Percentiles rank a stretch among this genome's conserved stretches.
Conservation (phyloP, 2,113 vertebrate genomes). For the Synodontis membranacea region DNA sequence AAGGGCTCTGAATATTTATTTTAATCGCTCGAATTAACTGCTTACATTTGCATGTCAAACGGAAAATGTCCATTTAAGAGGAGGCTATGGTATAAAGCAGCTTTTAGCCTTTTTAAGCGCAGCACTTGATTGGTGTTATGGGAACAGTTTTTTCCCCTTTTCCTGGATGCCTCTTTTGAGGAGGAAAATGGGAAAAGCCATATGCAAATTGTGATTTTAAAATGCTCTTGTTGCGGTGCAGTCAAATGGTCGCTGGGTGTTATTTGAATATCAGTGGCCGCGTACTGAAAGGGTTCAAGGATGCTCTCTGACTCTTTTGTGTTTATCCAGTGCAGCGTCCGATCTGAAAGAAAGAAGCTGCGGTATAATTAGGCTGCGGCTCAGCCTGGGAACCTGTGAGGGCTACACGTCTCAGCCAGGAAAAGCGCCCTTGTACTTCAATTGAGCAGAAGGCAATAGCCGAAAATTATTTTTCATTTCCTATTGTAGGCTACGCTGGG, state of each 20-base stretch:
- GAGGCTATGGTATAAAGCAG: slow-evolving; percentile 79
- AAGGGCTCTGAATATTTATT: slow-evolving; percentile 94
- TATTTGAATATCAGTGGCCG: slow-evolving; percentile 99
- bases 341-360: slow-evolving; percentile 85
- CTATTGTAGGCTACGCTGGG: slow-evolving; percentile 64
- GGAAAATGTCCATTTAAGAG: slow-evolving; percentile 84
- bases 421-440: slow-evolving; percentile 89
- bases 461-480: slow-evolving; percentile 99
- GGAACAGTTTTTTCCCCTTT: slow-evolving; percentile 78
- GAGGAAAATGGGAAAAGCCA: slow-evolving; percentile 81
- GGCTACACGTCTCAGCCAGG: slow-evolving; percentile 92
- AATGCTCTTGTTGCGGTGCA: slow-evolving; percentile 87
- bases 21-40: slow-evolving; percentile 99
- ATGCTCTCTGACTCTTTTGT: slow-evolving; percentile 99
- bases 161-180: slow-evolving; percentile 74
- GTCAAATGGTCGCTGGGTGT: slow-evolving; percentile 92
- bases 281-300: slow-evolving; percentile 98
- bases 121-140: slow-evolving; percentile 92
- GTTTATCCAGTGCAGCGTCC: slow-evolving; percentile 99
- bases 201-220: slow-evolving; percentile 96
- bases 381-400: slow-evolving; percentile 94
- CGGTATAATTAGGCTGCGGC: slow-evolving; percentile 94
- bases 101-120: slow-evolving; percentile 82
- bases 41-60: slow-evolving; percentile 99
- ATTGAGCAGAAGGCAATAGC: slow-evolving; percentile 99